phyloP scores from a whole-genome alignment of 2,797 vertebrate species.

The Anomalospiza imberbis region DNA sequence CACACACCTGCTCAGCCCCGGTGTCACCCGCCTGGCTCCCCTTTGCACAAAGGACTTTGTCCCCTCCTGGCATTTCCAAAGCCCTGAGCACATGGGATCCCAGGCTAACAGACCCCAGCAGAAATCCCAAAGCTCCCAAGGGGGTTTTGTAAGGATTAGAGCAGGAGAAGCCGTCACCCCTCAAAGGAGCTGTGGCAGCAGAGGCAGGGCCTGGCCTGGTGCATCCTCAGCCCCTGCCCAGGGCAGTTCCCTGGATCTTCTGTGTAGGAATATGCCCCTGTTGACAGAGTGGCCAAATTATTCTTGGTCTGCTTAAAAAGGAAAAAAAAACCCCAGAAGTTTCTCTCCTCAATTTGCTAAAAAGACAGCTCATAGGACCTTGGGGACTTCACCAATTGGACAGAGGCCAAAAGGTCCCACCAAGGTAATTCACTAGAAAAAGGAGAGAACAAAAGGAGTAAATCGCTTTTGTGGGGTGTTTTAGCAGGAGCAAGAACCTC shows the following conservation, averaged over 20 bases:
- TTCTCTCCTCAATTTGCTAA: too few relatives aligned
- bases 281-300: too few relatives aligned
- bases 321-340: too few relatives aligned
- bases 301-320: too few relatives aligned
- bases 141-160: not conserved
- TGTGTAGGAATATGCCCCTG: not conserved
- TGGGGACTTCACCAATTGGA: too few relatives aligned
- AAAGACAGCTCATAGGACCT: too few relatives aligned
- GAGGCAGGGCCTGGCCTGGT: not conserved
- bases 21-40: not conserved
- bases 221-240: not conserved
- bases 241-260: not conserved
- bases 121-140: not conserved
- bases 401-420: too few relatives aligned
- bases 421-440: too few relatives aligned
- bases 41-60: not conserved
- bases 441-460: too few relatives aligned
- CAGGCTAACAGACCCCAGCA: not conserved
- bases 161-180: not conserved
- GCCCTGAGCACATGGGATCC: not conserved
- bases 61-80: not conserved
- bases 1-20: not conserved
- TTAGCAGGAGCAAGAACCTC: too few relatives aligned
- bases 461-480: too few relatives aligned
- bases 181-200: not conserved